Evolutionary conservation across 2,113 vertebrate species (phyloP), one percentile per base, ranked within the genome.

Genomic region (Psettodes erumei): DNA sequence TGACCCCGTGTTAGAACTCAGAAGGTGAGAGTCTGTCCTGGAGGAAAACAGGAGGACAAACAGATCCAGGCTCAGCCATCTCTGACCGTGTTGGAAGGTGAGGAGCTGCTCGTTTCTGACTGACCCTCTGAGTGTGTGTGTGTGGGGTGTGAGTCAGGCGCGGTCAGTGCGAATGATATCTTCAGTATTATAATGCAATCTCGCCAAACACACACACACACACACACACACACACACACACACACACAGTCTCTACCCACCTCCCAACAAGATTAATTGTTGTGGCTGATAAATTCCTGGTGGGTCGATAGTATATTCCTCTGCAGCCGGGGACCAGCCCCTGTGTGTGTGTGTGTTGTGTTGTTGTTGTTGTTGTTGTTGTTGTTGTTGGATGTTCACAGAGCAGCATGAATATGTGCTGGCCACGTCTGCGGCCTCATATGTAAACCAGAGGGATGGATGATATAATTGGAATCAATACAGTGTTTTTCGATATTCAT

Each of bases 231-330:
- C 71, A 67, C 30, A 53, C 56, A 58, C 42, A 43, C 43, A 32
- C 8, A 23, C 43, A 64, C 32, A 64, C 27, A 66, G 56, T 68
- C 33, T 16, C 43, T 19, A 6, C 38, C 42, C 19, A 10, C 69
- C 61, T 77, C 61, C 79, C 80, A n/a, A 74, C 80, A 75, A 80
- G 86, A 92, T 89, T 75, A 90, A 91, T 91, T 87, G 69, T 68
- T 65, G 85, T 83, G 75, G 76, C 60, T 79, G 83, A 80, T 89
- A 60, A 81, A 83, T 89, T 78, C 71, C 54, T 81, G 58, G 19
- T 32, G 63, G 71, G 86, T 90, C 84, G 78, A 90, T 92, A 71
- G 66, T 48, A 62, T 86, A 21, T 77, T 86, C 74, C 65, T 75
- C 45, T 77, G 84, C 78, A 66, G 71, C 72, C 30, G 23, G 65